Conservation (phyloP, 2,797 vertebrate species). For the Notamacropus eugenii region DNA sequence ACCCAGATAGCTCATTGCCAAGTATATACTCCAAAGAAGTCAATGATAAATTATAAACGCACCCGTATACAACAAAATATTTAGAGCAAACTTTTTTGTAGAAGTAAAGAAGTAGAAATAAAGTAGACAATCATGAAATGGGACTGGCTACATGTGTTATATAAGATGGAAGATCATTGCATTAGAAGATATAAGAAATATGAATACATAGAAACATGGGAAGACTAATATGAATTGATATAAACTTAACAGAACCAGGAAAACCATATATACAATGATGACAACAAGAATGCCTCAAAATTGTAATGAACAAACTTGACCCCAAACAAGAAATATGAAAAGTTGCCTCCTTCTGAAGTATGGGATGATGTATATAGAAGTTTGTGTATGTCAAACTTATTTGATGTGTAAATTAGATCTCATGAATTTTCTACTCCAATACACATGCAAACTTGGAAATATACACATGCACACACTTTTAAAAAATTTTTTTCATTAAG, state of each 20-base stretch:
- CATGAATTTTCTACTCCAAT: neutral
- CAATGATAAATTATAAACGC: neutral
- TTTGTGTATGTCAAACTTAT: neutral
- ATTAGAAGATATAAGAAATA: neutral
- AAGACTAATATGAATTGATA: neutral
- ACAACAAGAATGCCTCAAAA: neutral
- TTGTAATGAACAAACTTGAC: neutral
- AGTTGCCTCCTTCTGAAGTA: neutral
- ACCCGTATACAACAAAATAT: neutral
- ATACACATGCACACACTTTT: no score
- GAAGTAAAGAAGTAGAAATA: neutral
- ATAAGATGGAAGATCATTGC: neutral
- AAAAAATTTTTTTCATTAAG: neutral
- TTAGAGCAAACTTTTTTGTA: neutral
- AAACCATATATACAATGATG: neutral
- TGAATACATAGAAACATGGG: neutral
- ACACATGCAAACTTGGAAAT: neutral
- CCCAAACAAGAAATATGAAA: neutral
- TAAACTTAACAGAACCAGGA: neutral
- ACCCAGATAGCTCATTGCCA: neutral
- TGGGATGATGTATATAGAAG: neutral
- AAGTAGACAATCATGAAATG: neutral
- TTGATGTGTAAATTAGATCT: neutral
- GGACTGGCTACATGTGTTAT: neutral
- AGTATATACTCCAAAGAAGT: neutral